A percentile compares a stretch with the other conserved stretches of the same genome.
Conservation (phyloP, 2,888 invertebrate genomes). For the Bombylius discolor region DNA sequence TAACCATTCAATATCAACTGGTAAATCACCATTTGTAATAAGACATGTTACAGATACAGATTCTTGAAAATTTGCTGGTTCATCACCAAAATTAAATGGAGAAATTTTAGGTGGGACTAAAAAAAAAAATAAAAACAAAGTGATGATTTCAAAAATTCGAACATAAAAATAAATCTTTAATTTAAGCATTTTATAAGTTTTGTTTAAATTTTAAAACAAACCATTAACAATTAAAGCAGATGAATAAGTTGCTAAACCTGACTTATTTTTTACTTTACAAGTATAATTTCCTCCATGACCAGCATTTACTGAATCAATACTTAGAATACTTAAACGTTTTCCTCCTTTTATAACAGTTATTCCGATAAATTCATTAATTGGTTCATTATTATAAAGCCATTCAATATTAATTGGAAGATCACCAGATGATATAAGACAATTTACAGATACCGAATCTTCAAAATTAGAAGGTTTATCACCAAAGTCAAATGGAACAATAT, state of each 20-base stretch:
- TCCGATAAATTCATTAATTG: conserved; percentile 27
- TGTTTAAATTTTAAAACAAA: conserved; percentile 16
- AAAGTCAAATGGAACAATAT: conserved; percentile 63
- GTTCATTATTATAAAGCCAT: conserved; percentile 42
- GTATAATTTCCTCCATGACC: conserved; percentile 51
- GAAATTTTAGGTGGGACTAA: conserved; percentile 63
- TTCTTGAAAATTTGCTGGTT: conserved; percentile 55
- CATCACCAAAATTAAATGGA: conserved; percentile 62
- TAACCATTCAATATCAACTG: conserved; percentile 55
- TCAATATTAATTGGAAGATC: conserved; percentile 50
- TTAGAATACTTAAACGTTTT: conserved; percentile 46
- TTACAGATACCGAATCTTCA: conserved; percentile 56
- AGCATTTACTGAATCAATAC: conserved; percentile 51
- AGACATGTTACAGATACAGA: conserved; percentile 57
- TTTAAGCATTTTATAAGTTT: too few relatives aligned
- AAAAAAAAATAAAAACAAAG: background rate
- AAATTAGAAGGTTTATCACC: conserved; percentile 58
- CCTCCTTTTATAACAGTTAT: conserved; percentile 32
- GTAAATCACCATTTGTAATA: conserved; percentile 53
- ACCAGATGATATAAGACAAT: conserved; percentile 60
- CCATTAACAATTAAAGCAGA: conserved; percentile 35
- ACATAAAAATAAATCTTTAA: too few relatives aligned
- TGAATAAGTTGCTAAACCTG: conserved; percentile 38
- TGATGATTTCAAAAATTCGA: too few relatives aligned
- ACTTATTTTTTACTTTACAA: conserved; percentile 50